Evolutionary conservation across 2,797 vertebrate species (phyloP), one percentile per base, ranked within the genome.

Genomic region (Serranus cabrilla): DNA sequence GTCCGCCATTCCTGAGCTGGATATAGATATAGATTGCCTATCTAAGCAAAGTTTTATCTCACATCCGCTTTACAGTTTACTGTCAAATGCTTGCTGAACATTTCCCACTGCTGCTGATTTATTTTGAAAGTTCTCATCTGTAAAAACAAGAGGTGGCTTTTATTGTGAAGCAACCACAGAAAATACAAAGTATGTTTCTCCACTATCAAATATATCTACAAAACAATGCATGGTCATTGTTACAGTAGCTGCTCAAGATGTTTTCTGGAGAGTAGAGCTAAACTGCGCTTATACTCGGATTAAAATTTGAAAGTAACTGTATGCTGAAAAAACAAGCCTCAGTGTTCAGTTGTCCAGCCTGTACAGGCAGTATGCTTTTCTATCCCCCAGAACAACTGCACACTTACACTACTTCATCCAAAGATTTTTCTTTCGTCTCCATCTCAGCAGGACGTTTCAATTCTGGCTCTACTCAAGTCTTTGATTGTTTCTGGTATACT

Each of bases 391-490:
- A 45, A 20, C 20, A 46, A 45, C 66, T 56, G 17, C 14, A 34
- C 40, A 20, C 59, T 55, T 20, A 7, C 34, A 60, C 14, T 60
- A 37, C 37, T 49, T 25, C 60, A 64, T 72, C 50, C 23, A 75
- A 46, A n/a, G 13, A 47, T 6, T 52, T n/a, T 23, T 42, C 18
- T 43, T 58, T 42, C n/a, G 18, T 62, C 40, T 66, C 23, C 45
- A 21, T 65, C 83, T 60, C 75, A 51, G 68, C 21, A 52, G 5
- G 23, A 81, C 66, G 42, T 68, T 89, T 60, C 45, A 57, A 11
- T 58, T 54, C 47, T 67, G 69, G 14, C 56, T 74, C 55, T 39
- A 31, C 54, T 25, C 20, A 5, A 23, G 49, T 66, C 74, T 78
- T 27, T 75, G 49, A 67, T 54, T 42, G 47, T 37, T 63, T 69